Base-by-base conservation (phyloP, 2,888 invertebrate genomes). In the Phoenoteleia sp. region DNA sequence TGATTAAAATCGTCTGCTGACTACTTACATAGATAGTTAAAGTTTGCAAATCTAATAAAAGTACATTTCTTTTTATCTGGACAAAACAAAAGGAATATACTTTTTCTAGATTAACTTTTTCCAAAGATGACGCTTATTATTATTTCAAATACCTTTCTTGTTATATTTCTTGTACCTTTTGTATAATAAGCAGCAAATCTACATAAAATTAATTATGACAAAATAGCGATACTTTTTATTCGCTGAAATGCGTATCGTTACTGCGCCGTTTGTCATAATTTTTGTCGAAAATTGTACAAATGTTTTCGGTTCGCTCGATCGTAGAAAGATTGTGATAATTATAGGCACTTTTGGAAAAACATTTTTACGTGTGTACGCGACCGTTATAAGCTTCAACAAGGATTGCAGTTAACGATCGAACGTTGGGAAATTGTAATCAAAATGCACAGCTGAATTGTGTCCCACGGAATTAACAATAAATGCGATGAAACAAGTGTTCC, bases 361-460 rank as follows among this genome's bases (percentile, higher is more conserved):
- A 52, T 54, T 69, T 69, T 69, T 69, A 54, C 54, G 54, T 36
- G 54, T 54, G 7, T 54, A 54, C 27, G 21, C 45, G 3, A 27
- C 39, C 42, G 54, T 69, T 69, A 54, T 42, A 67, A 69, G 54
- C 54, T 54, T 42, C n/a, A 56, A 19, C 42, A 27, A 33, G 52
- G 69, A 69, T 69, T 56, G 54, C 54, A 56, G 71, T 56, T 72
- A 72, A 72, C 72, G 60, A 60, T 60, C 47, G 49, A 60, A 60
- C 60, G 13, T 36, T 72, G 27, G 60, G 33, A 74, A 74, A 74
- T 74, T 62, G 74, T 74, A 74, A 74, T 62, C 74, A 52, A 74
- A 74, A 60, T 62, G 52, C 52, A 52, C 74, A 74, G 74, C 74
- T 74, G 74, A 74, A 74, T 62, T 52, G n/a, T 62, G 39, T 62